Base-by-base conservation (phyloP, 2,113 vertebrate genomes). In the Prionailurus bengalensis region DNA sequence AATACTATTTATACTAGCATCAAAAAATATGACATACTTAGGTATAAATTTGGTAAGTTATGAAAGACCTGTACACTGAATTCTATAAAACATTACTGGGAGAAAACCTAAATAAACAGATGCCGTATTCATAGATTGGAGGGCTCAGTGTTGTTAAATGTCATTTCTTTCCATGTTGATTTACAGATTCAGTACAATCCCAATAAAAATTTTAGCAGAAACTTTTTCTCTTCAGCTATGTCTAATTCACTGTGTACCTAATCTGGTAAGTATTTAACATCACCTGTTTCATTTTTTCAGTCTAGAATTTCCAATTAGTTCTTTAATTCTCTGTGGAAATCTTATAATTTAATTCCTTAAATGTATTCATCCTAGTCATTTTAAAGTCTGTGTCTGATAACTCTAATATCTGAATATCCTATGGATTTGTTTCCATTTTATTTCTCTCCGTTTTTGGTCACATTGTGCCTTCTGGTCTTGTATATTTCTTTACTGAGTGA, bases 281-380 rank as follows among this genome's bases (percentile, higher is more conserved):
- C 45, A 83, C 48, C 48, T 39, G 11, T 89, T 89, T 66, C 16
- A 53, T 84, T 91, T 79, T 71, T 78, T 80, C 27, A 71, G 45
- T 39, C 86, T 92, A 71, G 63, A 61, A 70, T 95, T 95, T 94
- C 39, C 65, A 89, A 51, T 85, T 91, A 25, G 7, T 83, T 79
- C 86, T 80, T 8, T 61, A 71, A 61, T 85, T 91, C 51, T 82
- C 55, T 81, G 17, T 61, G 92, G 74, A 87, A 80, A 63, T 95
- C 63, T 85, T 58, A 25, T 17, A 39, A 42, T 45, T 66, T 58
- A 78, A 78, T 91, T 76, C 16, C 33, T 70, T 80, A 63, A 61
- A 19, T 66, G 2, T 71, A 70, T 80, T 70, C 19, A 51, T 79
- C 29, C 66, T 76, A 53, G 27, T 39, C 63, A 80, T 71, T 81